These are phyloP conservation scores for Caenorhabditis sp. DNA, from an alignment of 2,888 invertebrate species.

Conservation along the genomic window DNA sequence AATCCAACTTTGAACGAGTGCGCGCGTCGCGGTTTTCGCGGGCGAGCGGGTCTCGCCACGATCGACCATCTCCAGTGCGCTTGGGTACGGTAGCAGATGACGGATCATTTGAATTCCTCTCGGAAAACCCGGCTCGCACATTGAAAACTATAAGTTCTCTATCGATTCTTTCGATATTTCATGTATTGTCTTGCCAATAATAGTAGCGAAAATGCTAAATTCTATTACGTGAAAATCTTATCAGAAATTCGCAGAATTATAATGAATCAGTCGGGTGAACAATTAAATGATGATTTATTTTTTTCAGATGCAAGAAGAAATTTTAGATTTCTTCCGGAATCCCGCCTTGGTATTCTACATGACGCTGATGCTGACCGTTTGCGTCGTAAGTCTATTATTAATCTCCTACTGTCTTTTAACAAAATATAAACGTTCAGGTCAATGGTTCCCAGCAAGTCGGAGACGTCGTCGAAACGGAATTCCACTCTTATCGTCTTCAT, in stretches of 20 bases:
- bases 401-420: background rate
- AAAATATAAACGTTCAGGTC: no score
- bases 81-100: slow-evolving; percentile 1
- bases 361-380: slow-evolving; percentile 65
- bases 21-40: slow-evolving; percentile 51
- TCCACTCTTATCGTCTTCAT: slow-evolving; percentile 76
- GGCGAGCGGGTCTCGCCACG: slow-evolving; percentile 38
- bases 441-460: slow-evolving; percentile 62
- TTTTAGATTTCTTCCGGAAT: slow-evolving; percentile 69
- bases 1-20: slow-evolving; percentile 22
- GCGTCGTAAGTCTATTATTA: slow-evolving; percentile 57
- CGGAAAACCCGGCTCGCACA: slow-evolving; percentile 24
- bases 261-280: no score
- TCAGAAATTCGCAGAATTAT: no score
- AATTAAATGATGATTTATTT: no score
- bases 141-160: background rate
- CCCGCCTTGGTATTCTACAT: slow-evolving; percentile 65
- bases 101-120: slow-evolving; percentile 37
- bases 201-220: no score
- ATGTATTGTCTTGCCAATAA: background rate
- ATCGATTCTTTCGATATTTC: background rate
- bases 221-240: no score
- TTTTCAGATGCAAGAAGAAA: slow-evolving; percentile 66
- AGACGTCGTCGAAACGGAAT: slow-evolving; percentile 68
- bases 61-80: background rate